These are phyloP conservation scores for Hoplias malabaricus DNA, from an alignment of 2,113 vertebrate genomes.

Conservation along the genomic window DNA sequence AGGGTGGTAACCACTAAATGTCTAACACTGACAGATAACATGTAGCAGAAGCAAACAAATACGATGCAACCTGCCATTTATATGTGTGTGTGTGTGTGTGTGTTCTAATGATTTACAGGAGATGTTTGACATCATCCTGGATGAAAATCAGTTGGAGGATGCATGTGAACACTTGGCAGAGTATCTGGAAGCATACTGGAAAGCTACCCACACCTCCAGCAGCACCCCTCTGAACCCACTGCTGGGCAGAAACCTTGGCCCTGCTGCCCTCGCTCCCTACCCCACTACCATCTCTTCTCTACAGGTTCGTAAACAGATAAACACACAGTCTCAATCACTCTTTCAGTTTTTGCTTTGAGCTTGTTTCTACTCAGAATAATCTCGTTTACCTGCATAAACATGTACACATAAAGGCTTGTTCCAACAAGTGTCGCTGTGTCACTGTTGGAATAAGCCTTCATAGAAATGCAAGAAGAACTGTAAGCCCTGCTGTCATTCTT, in stretches of 20 bases:
- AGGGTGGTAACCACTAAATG: too few relatives aligned
- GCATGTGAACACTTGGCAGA: constrained; percentile 90
- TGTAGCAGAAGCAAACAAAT: background rate
- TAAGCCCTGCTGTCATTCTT: too few relatives aligned
- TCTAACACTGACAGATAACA: too few relatives aligned
- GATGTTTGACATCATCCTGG: constrained; percentile 96
- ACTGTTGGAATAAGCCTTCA: too few relatives aligned
- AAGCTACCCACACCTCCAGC: constrained; percentile 95
- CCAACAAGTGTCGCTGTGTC: too few relatives aligned
- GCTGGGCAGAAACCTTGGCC: constrained; percentile 89
- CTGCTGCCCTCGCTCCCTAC: constrained; percentile 86
- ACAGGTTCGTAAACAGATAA: constrained; percentile 76
- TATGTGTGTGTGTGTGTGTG: background rate
- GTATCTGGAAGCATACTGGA: constrained; percentile 95
- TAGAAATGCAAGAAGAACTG: too few relatives aligned
- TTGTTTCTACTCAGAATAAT: too few relatives aligned
- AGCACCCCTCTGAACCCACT: constrained; percentile 91
- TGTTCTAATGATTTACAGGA: constrained; percentile 68
- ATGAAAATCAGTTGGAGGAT: constrained; percentile 92
- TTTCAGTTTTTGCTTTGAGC: too few relatives aligned
- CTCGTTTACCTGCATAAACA: too few relatives aligned
- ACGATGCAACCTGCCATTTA: background rate
- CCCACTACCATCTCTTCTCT: constrained; percentile 93
- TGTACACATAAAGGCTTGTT: too few relatives aligned
- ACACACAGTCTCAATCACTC: background rate